Percentiles rank a stretch among this genome's conserved stretches.
Conservation (phyloP, 2,797 vertebrate species). For the Morelia viridis region DNA sequence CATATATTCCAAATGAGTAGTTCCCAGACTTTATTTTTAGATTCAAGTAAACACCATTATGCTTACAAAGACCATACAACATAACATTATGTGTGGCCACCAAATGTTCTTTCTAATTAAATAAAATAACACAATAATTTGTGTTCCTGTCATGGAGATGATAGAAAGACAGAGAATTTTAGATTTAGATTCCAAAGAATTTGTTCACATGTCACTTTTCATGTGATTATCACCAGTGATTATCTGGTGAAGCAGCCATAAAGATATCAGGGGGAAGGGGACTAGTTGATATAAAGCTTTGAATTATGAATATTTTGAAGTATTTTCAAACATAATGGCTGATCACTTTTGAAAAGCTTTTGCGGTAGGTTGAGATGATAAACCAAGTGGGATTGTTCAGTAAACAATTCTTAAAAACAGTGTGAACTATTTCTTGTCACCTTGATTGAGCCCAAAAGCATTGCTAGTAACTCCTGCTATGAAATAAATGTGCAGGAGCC, state of each 20-base stretch:
- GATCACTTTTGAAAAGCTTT: not conserved
- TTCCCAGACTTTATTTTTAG: not conserved
- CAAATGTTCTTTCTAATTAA: not conserved
- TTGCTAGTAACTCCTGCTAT: not conserved
- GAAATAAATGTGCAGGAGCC: not conserved
- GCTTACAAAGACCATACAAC: not conserved
- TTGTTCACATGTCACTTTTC: not conserved
- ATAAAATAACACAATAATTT: not conserved
- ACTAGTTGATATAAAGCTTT: not conserved
- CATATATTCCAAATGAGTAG: not conserved
- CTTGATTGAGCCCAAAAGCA: not conserved
- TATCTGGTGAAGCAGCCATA: not conserved
- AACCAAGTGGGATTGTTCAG: not conserved
- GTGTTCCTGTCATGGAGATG: not conserved
- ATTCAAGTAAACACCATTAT: not conserved
- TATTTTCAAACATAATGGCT: not conserved
- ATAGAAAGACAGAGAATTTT: not conserved
- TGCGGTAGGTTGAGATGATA: not conserved
- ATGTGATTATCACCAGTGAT: not conserved
- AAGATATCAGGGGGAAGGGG: not conserved
- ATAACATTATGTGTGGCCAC: not conserved
- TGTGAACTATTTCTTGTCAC: not conserved
- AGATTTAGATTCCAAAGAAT: not conserved
- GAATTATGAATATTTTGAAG: not conserved
- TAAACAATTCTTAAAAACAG: not conserved